phyloP scores from a whole-genome alignment of 2,888 invertebrate species.

The Yponomeuta malinellus region DNA sequence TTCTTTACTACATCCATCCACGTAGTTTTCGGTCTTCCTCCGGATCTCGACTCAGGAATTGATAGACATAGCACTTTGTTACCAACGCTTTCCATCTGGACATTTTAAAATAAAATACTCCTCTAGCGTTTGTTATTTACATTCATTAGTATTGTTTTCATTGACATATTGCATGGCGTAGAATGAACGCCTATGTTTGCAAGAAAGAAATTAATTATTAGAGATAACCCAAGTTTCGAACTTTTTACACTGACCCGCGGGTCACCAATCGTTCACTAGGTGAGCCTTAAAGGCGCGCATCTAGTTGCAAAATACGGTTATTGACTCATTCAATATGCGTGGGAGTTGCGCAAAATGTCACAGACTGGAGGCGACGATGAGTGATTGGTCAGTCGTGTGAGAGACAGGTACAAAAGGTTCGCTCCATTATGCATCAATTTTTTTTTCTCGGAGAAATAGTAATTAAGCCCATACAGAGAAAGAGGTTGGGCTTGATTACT shows the following conservation, averaged over 20 bases:
- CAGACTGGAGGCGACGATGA: slow-evolving; percentile 2
- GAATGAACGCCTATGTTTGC: not conserved
- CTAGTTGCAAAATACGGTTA: slow-evolving; percentile 26
- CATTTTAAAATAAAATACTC: too few species aligned
- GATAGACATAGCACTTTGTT: too few species aligned
- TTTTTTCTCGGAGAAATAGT: too few species aligned
- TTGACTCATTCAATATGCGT: slow-evolving; percentile 44
- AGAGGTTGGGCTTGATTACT: too few species aligned
- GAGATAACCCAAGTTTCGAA: not conserved
- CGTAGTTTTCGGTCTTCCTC: too few species aligned
- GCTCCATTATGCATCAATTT: not conserved
- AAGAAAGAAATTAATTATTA: not conserved
- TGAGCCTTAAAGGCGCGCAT: not conserved
- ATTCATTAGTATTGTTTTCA: too few species aligned
- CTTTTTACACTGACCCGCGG: slow-evolving; percentile 12
- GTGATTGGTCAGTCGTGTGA: not conserved
- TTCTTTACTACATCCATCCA: too few species aligned
- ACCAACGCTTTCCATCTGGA: too few species aligned
- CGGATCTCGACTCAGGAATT: too few species aligned
- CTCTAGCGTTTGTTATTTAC: too few species aligned
- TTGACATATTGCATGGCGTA: too few species aligned
- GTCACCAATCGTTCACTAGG: not conserved
- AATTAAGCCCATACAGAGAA: too few species aligned
- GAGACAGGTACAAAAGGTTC: not conserved
- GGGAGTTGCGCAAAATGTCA: slow-evolving; percentile 45